Evolutionary conservation across 2,113 vertebrate species (phyloP).

Genomic region (Ceyx cyanopectus): DNA sequence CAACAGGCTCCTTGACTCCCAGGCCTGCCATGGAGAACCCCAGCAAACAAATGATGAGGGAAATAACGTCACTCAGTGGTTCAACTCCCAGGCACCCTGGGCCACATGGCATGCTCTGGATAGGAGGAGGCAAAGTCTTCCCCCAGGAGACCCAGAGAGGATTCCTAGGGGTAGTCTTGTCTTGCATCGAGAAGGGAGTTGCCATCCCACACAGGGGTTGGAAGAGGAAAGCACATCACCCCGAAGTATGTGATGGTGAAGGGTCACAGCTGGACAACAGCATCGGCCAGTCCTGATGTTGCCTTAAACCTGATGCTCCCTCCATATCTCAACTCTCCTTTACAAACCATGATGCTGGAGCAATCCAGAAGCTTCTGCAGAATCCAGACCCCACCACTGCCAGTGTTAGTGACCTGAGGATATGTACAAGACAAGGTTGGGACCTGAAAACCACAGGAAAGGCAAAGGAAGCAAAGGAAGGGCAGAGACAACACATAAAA

Average conservation of each 20-base stretch:
- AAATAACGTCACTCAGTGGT: accelerated
- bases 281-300: neutral
- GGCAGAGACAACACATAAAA: neutral
- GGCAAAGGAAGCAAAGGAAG: neutral
- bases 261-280: neutral
- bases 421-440: neutral
- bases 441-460: neutral
- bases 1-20: neutral
- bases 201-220: neutral
- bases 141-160: neutral
- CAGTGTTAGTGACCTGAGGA: neutral
- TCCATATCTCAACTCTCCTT: neutral
- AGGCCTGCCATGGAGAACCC: neutral
- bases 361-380: neutral
- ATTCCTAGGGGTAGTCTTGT: neutral
- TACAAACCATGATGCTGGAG: neutral
- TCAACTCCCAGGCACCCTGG: accelerated
- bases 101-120: accelerated
- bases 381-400: neutral
- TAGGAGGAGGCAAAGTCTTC: neutral
- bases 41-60: neutral
- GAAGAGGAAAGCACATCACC: accelerated
- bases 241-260: neutral
- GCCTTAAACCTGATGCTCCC: accelerated
- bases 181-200: neutral